Conservation (phyloP, 2,888 invertebrate species). For the Scaptomyza parva region DNA sequence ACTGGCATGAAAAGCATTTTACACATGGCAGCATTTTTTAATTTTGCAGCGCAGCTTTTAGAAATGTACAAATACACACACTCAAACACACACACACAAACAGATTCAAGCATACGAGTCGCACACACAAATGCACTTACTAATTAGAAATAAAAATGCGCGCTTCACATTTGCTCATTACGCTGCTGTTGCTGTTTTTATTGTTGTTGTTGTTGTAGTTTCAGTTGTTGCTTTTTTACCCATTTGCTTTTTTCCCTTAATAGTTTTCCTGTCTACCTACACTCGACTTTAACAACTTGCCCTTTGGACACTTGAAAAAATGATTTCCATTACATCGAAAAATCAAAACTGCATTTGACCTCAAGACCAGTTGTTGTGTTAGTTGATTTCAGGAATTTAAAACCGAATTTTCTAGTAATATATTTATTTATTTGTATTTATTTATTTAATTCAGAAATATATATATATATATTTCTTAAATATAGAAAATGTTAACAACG, state of each 20-base stretch:
- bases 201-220: slow-evolving; percentile 13
- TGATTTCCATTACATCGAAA: no score
- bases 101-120: slow-evolving; percentile 10
- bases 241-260: slow-evolving; percentile 13
- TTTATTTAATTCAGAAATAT: neutral
- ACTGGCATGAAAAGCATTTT: slow-evolving; percentile 78
- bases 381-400: no score
- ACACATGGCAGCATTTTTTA: slow-evolving; percentile 82
- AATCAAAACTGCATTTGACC: neutral
- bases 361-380: neutral
- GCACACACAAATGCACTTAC: slow-evolving; percentile 58
- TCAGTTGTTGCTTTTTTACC: slow-evolving; percentile 20
- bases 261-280: slow-evolving; percentile 12
- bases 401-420: no score
- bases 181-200: slow-evolving; percentile 32
- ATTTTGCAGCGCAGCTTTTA: slow-evolving; percentile 76
- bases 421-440: neutral
- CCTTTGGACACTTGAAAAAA: neutral
- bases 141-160: slow-evolving; percentile 82
- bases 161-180: slow-evolving; percentile 73
- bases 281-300: neutral
- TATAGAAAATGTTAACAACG: neutral
- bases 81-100: slow-evolving; percentile 35
- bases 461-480: neutral
- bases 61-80: slow-evolving; percentile 40